Base-by-base conservation (phyloP, 2,797 vertebrate genomes). In the Rhynchonycteris naso region DNA sequence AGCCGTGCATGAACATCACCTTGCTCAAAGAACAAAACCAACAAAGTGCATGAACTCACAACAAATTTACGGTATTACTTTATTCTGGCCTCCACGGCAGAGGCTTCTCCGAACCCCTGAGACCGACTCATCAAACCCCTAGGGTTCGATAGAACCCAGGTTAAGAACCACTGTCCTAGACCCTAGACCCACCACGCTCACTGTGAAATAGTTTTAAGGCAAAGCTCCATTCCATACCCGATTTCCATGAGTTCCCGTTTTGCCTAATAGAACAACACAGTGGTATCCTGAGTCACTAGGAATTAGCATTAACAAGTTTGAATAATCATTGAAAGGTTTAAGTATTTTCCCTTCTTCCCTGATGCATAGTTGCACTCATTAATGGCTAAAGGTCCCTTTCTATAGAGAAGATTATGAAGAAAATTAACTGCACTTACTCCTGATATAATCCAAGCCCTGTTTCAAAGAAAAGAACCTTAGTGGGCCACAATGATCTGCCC, bases 331-430 rank as follows among this genome's bases (percentile, higher is more conserved):
- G 47, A 74, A 82, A 90, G 11, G 22, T 87, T 87, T 78, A 54
- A 69, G 33, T 79, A 80, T 43, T 90, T 88, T 91, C 47, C 68
- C 76, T 90, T 88, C 76, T 88, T 88, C 35, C 59, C 38, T 87
- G 30, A 68, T 78, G 24, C 1, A 66, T 30, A 90, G 38, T 50
- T 72, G 83, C 12, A 54, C 15, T 90, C 16, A 11, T 47, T 72
- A 72, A 72, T 52, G 33, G 35, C n/a, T 66, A 52, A 84, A 90
- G 7, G 43, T 66, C 33, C 30, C 19, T 79, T 96, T 74, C 63
- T 87, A 95, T 72, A 79, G 21, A 50, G 43, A 97, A 95, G 35
- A 21, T 15, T 72, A 86, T n/a, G 28, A 87, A 92, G 66, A 86
- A 92, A 92, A 83, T 61, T 66, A 72, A 85, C 33, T 74, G 35